Base-by-base conservation (phyloP, 1,140 invertebrate genomes). In the Pygmarrhopalites habei region DNA sequence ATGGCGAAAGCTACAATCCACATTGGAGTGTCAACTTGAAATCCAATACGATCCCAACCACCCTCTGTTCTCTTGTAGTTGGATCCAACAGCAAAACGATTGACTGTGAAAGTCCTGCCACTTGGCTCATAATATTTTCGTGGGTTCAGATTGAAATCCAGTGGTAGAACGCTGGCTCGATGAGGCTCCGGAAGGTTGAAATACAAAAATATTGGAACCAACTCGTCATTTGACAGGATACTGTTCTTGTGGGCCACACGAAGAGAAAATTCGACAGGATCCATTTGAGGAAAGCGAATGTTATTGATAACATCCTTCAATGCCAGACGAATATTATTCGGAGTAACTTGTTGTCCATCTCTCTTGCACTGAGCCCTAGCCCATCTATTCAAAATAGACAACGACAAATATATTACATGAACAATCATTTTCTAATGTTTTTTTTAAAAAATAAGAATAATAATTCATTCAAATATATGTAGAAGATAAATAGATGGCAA, bases 221-320 rank as follows among this genome's bases (percentile, higher is more conserved):
- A 21, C 51, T 55, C 51, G 29, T 55, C 51, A 55, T 55, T 55
- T 32, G 51, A 28, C 5, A 55, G 29, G 29, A 55, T 55, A 15
- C 51, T 26, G 10, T 55, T 55, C 26, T 55, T 55, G n/a, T n/a
- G n/a, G 21, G 51, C 51, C 7, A 55, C 51, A 10, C 51, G 51
- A 32, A 55, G 51, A 10, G 51, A 28, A 32, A 55, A 55, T 29
- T 55, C 51, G 7, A 26, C 29, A 32, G 15, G 7, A 28, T 55
- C 51, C 51, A 55, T 55, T 23, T 55, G 51, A 55, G 51, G 51
- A 26, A 55, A 55, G 7, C 51, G 51, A 32, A 55, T 55, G 29
- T 55, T 7, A 10, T 21, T 21, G 21, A 55, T 55, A 32, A 55
- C 51, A 10, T 55, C 51, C 29, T 55, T 55, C 26, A 55, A 32